phyloP scores from a whole-genome alignment of 35 echinoderm and acorn worm genomes.

The Apostichopus californicus region DNA sequence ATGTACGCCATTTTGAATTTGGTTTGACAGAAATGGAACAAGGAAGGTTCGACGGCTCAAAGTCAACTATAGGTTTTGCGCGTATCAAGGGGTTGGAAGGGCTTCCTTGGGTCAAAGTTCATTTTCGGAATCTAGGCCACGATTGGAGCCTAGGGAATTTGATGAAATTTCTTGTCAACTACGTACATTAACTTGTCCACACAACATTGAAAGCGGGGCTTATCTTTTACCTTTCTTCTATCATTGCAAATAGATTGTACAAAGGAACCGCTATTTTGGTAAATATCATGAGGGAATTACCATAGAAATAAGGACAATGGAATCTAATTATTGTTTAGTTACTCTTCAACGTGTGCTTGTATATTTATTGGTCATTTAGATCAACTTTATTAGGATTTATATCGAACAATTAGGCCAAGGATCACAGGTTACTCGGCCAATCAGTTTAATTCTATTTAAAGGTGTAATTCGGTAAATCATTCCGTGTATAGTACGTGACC shows the following conservation, averaged over 20 bases:
- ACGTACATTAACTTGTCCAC: constrained; percentile 26
- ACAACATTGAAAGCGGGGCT: constrained; percentile 19
- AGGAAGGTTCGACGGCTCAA: neutral
- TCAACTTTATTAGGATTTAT: neutral
- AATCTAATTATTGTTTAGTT: constrained; percentile 46
- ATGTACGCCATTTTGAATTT: constrained; percentile 48
- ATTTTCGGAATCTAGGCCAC: constrained; percentile 29
- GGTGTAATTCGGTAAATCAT: neutral
- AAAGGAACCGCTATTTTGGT: constrained; percentile 41
- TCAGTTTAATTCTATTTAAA: neutral
- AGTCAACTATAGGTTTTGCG: neutral
- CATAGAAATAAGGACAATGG: constrained; percentile 25
- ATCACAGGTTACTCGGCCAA: constrained; percentile 26
- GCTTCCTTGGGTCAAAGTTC: constrained; percentile 18
- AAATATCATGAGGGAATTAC: constrained; percentile 32
- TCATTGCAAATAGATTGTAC: neutral
- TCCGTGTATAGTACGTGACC: neutral
- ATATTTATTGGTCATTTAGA: constrained; percentile 41
- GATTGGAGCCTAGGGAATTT: constrained; percentile 33
- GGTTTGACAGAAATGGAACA: constrained; percentile 33
- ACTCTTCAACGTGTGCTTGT: neutral
- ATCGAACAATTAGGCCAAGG: constrained; percentile 26
- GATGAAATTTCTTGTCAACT: constrained; percentile 13
- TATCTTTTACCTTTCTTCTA: neutral
- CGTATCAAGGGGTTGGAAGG: neutral